A percentile compares a stretch with the other conserved stretches of the same genome.
Evolutionary conservation across 2,888 invertebrate genomes (phyloP).

Genomic region (Lasioglossum calceatum): DNA sequence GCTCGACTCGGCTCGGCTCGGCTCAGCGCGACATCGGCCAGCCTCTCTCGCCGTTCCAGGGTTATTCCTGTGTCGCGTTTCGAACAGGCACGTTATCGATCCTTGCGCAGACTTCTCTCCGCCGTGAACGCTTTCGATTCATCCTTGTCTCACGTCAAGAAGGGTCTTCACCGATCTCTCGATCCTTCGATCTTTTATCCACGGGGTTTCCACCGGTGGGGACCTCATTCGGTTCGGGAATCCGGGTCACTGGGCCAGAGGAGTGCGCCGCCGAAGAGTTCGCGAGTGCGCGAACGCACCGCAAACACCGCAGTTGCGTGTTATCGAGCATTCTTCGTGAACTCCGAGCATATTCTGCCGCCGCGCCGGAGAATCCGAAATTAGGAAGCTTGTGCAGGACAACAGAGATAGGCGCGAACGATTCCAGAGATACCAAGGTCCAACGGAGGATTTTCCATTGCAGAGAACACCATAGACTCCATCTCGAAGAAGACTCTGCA

Average conservation of each 20-base stretch:
- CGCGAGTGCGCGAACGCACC: slow-evolving; percentile 6
- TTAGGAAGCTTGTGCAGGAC: not conserved
- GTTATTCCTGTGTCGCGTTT: slow-evolving; percentile 67
- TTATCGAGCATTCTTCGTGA: not conserved
- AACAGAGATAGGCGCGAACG: slow-evolving; percentile 1
- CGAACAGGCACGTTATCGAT: slow-evolving; percentile 43
- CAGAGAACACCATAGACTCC: slow-evolving; percentile 85
- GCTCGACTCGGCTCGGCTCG: slow-evolving; percentile 30
- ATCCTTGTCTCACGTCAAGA: not conserved
- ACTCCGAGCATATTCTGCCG: not conserved
- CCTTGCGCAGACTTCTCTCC: slow-evolving; percentile 24
- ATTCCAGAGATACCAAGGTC: not conserved
- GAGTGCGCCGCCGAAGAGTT: not conserved
- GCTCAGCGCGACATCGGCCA: slow-evolving; percentile 40
- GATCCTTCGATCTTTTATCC: not conserved
- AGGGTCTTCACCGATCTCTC: too few relatives aligned
- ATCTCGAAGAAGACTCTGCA: slow-evolving; percentile 84
- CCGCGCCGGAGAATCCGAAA: not conserved
- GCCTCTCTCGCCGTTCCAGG: slow-evolving; percentile 62
- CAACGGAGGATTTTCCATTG: slow-evolving; percentile 70
- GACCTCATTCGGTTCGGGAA: not conserved
- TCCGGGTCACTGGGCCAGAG: slow-evolving; percentile 7
- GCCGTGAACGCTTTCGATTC: slow-evolving; percentile 27
- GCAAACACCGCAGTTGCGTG: slow-evolving; percentile 34
- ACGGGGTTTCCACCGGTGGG: slow-evolving; percentile 6